Base-by-base conservation (phyloP, 2,797 vertebrate genomes). In the Pogonophryne albipinna region DNA sequence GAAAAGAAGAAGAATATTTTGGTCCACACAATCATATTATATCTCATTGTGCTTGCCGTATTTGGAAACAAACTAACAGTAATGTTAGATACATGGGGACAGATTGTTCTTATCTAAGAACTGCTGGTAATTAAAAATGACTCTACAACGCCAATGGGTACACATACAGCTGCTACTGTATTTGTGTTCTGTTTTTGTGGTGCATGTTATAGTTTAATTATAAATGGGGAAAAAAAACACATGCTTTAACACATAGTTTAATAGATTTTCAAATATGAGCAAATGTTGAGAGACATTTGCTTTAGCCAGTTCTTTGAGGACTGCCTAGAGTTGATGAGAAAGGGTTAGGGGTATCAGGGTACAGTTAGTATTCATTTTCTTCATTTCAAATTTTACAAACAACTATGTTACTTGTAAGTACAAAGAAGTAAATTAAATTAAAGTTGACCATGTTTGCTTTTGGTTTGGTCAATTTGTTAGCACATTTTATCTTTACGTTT, bases 101-200 rank as follows among this genome's bases (percentile, higher is more conserved):
- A 59, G 17, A 56, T 13, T 42, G 45, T 55, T 42, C 17, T 50
- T 51, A 44, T 45, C 45, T 17, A 5, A 44, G 44, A n/a, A 51
- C 27, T 19, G 46, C 63, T 52, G 46, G 23, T 52, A 51, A 69
- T 69, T 69, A 74, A 34, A 46, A 42, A 16, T 50, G 23, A 20
- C 12, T 45, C 15, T 51, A 41, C 34, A 51, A 7, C 62, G 6
- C 23, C 0, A 41, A 9, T 45, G 11, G 44, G 19, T 41, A 49
- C 45, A 42, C 49, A 20, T 47, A 52, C 47, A 23, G 46, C n/a
- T n/a, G 9, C 3, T 1, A 17, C 14, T 46, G 42, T 16, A 16
- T 41, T 44, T 20, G 23, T 14, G 51, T 63, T 55, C 34, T 20
- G n/a, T 59, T 64, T 11, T 42, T 34, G 13, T 11, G 16, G 15